These are phyloP conservation scores for Eristalis arbustorum DNA, from an alignment of 2,888 invertebrate species.

Conservation along the genomic window DNA sequence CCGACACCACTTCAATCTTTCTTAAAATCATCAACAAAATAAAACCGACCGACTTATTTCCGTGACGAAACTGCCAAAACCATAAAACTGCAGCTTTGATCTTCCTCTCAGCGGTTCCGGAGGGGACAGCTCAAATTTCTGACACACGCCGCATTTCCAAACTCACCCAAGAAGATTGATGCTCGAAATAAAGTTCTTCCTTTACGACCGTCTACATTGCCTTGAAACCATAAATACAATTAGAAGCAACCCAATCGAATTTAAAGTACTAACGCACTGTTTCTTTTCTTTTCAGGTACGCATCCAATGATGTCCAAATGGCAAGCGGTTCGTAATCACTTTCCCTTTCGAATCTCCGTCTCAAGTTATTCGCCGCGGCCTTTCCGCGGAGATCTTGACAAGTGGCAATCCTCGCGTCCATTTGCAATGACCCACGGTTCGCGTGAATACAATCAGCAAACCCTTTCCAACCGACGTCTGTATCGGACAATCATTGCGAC, in stretches of 20 bases:
- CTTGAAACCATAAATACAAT: not conserved
- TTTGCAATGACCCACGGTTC: not conserved
- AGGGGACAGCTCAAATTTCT: no score
- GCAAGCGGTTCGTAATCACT: not conserved
- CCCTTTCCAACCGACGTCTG: not conserved
- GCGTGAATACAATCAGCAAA: slow-evolving; percentile 17
- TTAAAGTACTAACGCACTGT: not conserved
- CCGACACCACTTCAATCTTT: no score
- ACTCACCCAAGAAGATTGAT: no score
- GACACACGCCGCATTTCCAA: no score
- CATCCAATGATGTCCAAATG: not conserved
- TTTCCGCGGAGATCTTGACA: slow-evolving; percentile 3
- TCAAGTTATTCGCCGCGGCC: not conserved
- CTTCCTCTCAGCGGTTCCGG: no score
- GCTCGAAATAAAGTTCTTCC: no score
- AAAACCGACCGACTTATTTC: no score
- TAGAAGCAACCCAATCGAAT: not conserved
- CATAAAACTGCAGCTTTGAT: no score
- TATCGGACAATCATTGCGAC: not conserved
- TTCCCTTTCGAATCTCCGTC: not conserved
- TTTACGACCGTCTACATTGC: no score
- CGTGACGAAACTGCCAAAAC: no score
- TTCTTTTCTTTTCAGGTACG: slow-evolving; percentile 40
- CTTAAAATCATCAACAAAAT: no score
- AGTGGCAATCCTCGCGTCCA: slow-evolving; percentile 6